phyloP scores from a whole-genome alignment of 2,888 invertebrate genomes.

The Drosophila picticornis region DNA sequence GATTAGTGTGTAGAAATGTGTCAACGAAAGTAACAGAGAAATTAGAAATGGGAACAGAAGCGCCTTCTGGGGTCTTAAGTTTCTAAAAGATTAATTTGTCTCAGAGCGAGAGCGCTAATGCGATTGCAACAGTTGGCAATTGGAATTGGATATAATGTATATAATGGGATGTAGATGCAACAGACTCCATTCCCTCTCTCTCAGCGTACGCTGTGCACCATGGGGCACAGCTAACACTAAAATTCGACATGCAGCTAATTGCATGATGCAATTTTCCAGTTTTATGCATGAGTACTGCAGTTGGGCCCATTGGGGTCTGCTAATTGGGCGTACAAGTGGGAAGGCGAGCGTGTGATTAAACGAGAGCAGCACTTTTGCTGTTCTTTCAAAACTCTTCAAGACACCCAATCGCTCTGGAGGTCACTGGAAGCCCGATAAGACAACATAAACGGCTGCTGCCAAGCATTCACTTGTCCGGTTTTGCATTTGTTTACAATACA shows the following conservation, averaged over 20 bases:
- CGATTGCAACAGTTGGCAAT: conserved; percentile 55
- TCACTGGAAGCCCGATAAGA: conserved; percentile 59
- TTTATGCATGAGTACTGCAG: conserved; percentile 31
- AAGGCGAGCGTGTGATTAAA: conserved; percentile 48
- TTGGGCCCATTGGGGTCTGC: conserved; percentile 15
- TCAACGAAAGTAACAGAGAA: conserved; percentile 70
- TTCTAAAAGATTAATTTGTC: conserved; percentile 48
- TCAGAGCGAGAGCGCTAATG: conserved; percentile 36
- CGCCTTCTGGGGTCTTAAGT: conserved; percentile 43
- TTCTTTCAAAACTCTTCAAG: conserved; percentile 15
- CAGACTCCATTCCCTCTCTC: conserved; percentile 20
- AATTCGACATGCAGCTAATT: conserved; percentile 62
- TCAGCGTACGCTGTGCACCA: conserved; percentile 30
- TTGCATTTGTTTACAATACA: conserved; percentile 50
- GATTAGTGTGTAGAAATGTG: conserved; percentile 68
- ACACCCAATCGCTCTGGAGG: conserved; percentile 52
- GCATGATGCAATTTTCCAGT: conserved; percentile 60
- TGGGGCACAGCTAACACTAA: conserved; percentile 32
- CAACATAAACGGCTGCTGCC: conserved; percentile 51
- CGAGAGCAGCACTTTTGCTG: conserved; percentile 22
- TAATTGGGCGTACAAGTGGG: conserved; percentile 46
- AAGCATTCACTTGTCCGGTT: conserved; percentile 44
- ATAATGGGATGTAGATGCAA: conserved; percentile 11
- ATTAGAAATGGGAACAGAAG: conserved; percentile 39
- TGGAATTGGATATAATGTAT: conserved; percentile 15